Evolutionary conservation across 2,888 invertebrate genomes (phyloP).

Genomic region (Holacanthella duospinosa): DNA sequence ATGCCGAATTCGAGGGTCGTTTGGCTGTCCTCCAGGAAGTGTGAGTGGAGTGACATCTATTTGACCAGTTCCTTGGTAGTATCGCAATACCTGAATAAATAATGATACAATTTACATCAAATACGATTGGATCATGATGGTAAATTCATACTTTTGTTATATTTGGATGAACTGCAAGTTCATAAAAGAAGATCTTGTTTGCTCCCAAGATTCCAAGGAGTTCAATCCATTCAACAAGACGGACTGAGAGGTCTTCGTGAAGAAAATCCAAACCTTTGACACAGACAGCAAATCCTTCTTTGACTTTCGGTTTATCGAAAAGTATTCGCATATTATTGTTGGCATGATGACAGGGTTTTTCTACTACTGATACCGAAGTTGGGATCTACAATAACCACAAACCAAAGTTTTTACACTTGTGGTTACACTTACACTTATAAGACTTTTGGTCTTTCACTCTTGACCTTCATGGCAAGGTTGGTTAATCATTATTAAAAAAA

Average conservation of each 20-base stretch:
- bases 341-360: constrained; percentile 71
- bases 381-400: constrained; percentile 49
- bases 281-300: constrained; percentile 79
- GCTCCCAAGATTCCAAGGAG: constrained; percentile 74
- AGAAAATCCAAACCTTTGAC: constrained; percentile 88
- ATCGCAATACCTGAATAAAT: constrained; percentile 45
- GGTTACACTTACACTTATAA: constrained; percentile 3
- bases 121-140: background rate
- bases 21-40: constrained; percentile 79
- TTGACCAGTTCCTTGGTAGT: constrained; percentile 55
- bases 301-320: constrained; percentile 59
- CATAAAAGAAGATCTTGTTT: constrained; percentile 82
- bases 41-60: constrained; percentile 69
- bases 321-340: constrained; percentile 74
- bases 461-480: no score
- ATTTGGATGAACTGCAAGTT: constrained; percentile 73
- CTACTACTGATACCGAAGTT: constrained; percentile 73
- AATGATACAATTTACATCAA: background rate
- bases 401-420: constrained; percentile 6
- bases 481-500: no score
- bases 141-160: constrained; percentile 57
- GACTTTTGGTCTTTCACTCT: no score
- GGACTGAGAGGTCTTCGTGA: constrained; percentile 78
- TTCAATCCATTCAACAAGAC: constrained; percentile 90
- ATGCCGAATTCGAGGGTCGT: constrained; percentile 77